Evolutionary conservation across 64 coral and sea anemone genomes (phyloP), one percentile per base, ranked within the genome.

Genomic region (Montipora capricornis): DNA sequence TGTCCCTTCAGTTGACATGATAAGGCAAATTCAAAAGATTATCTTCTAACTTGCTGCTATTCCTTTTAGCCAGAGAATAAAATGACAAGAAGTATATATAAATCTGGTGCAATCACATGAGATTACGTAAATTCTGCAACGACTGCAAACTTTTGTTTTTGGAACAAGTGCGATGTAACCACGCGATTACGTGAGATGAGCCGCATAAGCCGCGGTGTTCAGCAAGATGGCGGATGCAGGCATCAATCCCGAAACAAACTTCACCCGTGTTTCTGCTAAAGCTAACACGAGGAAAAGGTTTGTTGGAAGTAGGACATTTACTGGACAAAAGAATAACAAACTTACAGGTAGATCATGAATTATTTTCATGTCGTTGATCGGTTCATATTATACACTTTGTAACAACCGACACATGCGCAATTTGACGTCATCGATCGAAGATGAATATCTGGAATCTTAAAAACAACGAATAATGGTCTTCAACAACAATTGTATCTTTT

Each of bases 281-380:
- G 85, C 68, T 15, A 91, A 79, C 24, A 73, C 47, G 16, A 76
- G 95, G 90, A 90, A 79, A 91, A 87, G 95, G 57, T 96, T 96
- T 82, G 81, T 96, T 53, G 95, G 95, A 87, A 94, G 80, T 79
- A 89, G 83, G 58, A 46, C 91, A 73, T 58, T 77, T 50, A 52
- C 44, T 5, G 46, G 66, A 45, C 73, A 87, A 62, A 91, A 66
- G 71, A 61, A 74, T 13, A 84, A 90, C 14, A 83, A 90, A 46
- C 93, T 95, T 26, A 29, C 88, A 55, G 88, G 93, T 95, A 79
- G n/a, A n/a, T 67, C 58, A 14, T 53, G 2, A 19, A 1, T 84
- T 47, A 49, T 61, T 20, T 48, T 49, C 6, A 2, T 74, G 15
- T 5, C 5, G 37, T 2, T 37, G 37, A 37, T 37, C 37, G 37